Evolutionary conservation across 2,113 vertebrate genomes (phyloP), one percentile per base, ranked within the genome.

Genomic region (Lamprotornis superbus): DNA sequence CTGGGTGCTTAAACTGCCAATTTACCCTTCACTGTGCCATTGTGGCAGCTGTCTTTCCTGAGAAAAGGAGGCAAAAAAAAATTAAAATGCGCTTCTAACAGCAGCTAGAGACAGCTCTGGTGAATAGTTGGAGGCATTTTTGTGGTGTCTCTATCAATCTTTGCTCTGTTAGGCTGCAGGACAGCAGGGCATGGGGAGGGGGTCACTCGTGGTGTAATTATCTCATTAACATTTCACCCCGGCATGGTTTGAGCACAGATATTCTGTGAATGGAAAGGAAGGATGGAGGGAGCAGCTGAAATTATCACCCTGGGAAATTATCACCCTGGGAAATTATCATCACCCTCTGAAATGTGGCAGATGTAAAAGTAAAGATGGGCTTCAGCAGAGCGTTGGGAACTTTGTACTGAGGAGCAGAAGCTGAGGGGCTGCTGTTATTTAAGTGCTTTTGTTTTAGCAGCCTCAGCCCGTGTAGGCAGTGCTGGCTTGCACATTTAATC

Each of bases 161-260:
- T 31, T 59, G 4, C 25, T 71, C 24, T 22, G 18, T 17, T 42
- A 13, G 77, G 68, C 37, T 83, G 53, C 24, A 59, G 65, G 74
- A 19, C 33, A 65, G 68, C 61, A 25, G 75, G 75, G 59, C 71
- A 17, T 2, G 63, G 40, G n/a, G 35, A 69, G 40, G 79, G 82
- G 75, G 31, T 44, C 63, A 22, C 42, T 21, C 18, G 49, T 59
- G 71, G 5, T 80, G 63, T 80, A 37, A 20, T 83, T 83, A 55
- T 69, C 82, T 57, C 67, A 88, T 92, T 90, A 88, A 52, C 33
- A 77, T 30, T 10, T 95, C 85, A 39, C 35, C 37, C 46, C 20
- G 28, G n/a, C 75, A 3, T 10, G 25, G 24, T 35, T 39, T 30
- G 28, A 70, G 56, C 25, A 12, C 55, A 33, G 67, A 25, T n/a